These are phyloP conservation scores for Parambassis ranga DNA, from an alignment of 2,797 vertebrate genomes.

Conservation along the genomic window DNA sequence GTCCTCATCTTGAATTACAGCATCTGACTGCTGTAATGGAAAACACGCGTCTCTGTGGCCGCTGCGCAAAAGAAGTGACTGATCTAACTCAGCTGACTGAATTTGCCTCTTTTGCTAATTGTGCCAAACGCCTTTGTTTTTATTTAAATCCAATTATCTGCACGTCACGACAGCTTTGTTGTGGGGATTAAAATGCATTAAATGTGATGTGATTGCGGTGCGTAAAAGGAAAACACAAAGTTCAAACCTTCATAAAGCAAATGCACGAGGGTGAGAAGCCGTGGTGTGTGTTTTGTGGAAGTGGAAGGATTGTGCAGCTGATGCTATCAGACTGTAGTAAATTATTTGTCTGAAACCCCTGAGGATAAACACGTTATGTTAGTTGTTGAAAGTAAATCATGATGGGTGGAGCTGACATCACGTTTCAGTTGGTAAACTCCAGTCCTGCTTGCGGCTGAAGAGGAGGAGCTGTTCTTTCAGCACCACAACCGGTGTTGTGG, in stretches of 20 bases:
- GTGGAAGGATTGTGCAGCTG: neutral
- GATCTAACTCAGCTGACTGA: neutral
- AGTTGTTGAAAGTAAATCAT: neutral
- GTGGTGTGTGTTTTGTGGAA: no score
- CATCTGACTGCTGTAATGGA: constrained; percentile 24
- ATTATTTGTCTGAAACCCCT: no score
- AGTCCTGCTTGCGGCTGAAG: neutral
- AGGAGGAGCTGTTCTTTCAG: constrained; percentile 76
- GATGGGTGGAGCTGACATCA: neutral
- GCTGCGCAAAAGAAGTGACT: neutral
- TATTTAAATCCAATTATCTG: neutral
- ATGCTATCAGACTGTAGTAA: no score
- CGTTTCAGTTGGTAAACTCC: constrained; percentile 1
- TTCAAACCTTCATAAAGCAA: constrained; percentile 39
- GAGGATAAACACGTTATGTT: neutral
- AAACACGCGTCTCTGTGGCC: constrained; percentile 3
- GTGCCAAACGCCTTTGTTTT: neutral
- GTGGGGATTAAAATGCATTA: neutral
- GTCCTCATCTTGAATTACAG: constrained; percentile 32
- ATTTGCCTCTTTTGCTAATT: neutral
- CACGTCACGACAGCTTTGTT: neutral
- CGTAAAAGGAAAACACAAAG: neutral
- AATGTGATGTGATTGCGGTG: neutral
- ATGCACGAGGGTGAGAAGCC: constrained; percentile 13
- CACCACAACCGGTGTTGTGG: no score